Evolutionary conservation across 2,113 vertebrate species (phyloP), one percentile per base, ranked within the genome.

Genomic region (Malurus alboscapulatus): DNA sequence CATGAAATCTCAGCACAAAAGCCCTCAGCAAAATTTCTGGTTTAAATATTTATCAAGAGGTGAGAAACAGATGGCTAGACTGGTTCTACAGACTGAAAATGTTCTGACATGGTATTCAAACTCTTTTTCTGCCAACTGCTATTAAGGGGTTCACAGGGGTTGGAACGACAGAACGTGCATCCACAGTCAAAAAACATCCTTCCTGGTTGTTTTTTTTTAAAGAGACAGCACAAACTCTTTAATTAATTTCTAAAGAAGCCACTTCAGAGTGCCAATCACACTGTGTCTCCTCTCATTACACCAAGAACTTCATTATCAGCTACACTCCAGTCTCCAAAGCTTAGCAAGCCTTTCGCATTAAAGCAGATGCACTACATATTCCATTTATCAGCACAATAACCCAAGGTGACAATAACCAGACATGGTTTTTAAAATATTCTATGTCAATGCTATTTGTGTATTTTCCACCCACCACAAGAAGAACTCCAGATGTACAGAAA

Each of bases 11-110:
- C 74, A 77, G 59, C 40, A 71, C 54, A 91, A 92, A 94, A 87
- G 89, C 94, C 89, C 75, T 84, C 63, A 95, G 91, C 85, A 91
- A 87, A 96, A 87, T 66, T 94, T 93, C 77, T 92, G 47, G 59
- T 92, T 92, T 96, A 94, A 96, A 94, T 94, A 95, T 96, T 90
- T 94, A 93, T 94, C 95, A 94, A 74, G 93, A 96, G 87, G 95
- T 96, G 89, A 90, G 93, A 93, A 96, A 92, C 81, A 94, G 91
- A 96, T 93, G 87, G 94, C 66, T 89, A 89, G 81, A 96, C 94
- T 94, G 91, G 95, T 96, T 93, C 82, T 83, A 79, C 91, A 87
- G 78, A 95, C 85, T 85, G 75, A 79, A 93, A 95, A 58, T 44
- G 47, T 58, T 93, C 85, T 67, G 67, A 88, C 82, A 67, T 17